These are phyloP conservation scores for Acanthoscelides obtectus DNA, from an alignment of 2,888 invertebrate species.

Conservation along the genomic window DNA sequence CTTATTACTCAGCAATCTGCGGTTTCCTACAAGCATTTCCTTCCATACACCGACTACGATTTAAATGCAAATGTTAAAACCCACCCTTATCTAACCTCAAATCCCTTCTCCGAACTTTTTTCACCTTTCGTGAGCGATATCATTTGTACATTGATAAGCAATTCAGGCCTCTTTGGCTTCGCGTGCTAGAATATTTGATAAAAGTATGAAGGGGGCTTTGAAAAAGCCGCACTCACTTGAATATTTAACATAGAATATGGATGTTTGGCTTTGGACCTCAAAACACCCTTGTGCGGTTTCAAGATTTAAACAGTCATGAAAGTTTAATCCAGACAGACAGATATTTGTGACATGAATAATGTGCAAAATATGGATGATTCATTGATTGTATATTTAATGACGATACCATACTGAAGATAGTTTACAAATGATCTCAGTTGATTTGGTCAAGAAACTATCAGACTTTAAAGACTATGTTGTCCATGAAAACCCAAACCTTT, in stretches of 20 bases:
- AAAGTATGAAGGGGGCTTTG: neutral
- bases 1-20: neutral
- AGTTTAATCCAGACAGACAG: too few relatives aligned
- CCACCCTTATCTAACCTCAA: neutral
- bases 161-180: slow-evolving; percentile 23
- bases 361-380: too few relatives aligned
- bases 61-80: neutral
- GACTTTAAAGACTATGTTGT: too few relatives aligned
- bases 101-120: neutral
- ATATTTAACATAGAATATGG: neutral
- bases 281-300: neutral
- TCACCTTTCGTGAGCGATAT: slow-evolving; percentile 23
- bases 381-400: too few relatives aligned
- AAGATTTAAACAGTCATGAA: too few relatives aligned
- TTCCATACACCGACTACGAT: neutral
- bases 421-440: too few relatives aligned
- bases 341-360: too few relatives aligned
- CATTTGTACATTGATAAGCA: slow-evolving; percentile 30
- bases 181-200: neutral
- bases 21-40: neutral
- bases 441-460: too few relatives aligned
- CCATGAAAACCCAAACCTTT: neutral
- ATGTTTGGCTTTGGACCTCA: neutral
- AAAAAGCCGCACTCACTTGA: neutral
- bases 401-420: too few relatives aligned